Evolutionary conservation across 2,797 vertebrate genomes (phyloP).

Genomic region (Poeciliopsis presidionis): DNA sequence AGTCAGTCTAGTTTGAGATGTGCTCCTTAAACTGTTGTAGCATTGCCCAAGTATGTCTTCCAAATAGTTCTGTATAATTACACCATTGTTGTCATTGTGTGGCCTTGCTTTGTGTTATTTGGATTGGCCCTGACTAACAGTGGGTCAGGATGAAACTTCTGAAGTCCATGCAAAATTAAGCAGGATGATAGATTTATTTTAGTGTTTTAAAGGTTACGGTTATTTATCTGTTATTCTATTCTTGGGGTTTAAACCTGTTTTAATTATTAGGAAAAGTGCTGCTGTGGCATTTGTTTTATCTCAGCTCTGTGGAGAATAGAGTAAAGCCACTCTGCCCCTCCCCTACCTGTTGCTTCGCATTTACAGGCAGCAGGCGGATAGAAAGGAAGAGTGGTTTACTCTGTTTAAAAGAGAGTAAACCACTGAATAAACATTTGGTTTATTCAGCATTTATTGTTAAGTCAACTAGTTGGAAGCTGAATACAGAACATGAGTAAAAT

Average conservation of each 20-base stretch:
- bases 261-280: neutral
- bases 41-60: neutral
- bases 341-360: neutral
- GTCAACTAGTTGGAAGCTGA: neutral
- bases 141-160: slow-evolving; percentile 1
- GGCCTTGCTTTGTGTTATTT: slow-evolving; percentile 38
- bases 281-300: neutral
- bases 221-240: neutral
- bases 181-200: neutral
- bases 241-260: neutral
- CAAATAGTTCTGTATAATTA: slow-evolving; percentile 16
- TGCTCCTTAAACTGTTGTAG: neutral
- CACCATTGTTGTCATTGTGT: slow-evolving; percentile 10
- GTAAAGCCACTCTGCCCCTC: neutral
- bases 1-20: neutral
- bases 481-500: neutral
- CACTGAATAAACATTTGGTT: neutral
- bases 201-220: neutral
- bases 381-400: neutral
- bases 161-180: neutral
- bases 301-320: neutral
- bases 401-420: neutral
- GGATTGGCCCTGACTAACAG: slow-evolving; percentile 4
- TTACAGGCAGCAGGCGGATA: neutral
- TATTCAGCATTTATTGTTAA: neutral